Conservation (phyloP, 2,113 vertebrate species). For the Larimichthys crocea region DNA sequence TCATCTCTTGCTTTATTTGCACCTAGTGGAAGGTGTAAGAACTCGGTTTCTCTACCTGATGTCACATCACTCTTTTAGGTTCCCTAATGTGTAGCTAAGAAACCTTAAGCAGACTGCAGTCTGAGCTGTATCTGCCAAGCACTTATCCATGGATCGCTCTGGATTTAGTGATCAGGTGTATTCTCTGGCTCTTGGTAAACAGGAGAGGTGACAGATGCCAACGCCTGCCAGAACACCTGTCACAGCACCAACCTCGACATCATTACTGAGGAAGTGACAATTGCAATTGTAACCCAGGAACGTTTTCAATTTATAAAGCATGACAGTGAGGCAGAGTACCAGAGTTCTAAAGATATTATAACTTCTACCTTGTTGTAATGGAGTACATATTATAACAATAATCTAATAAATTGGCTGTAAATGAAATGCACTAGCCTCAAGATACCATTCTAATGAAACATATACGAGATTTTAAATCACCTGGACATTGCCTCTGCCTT, state of each 20-base stretch:
- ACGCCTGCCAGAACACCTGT: conserved; percentile 30
- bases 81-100: neutral
- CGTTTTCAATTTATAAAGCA: conserved; percentile 9
- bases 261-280: conserved; percentile 30
- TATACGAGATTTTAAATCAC: neutral
- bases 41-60: conserved; percentile 18
- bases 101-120: neutral
- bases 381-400: neutral
- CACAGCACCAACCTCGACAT: conserved; percentile 6
- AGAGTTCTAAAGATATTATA: neutral
- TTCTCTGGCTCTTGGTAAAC: conserved; percentile 41
- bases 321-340: neutral
- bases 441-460: conserved; percentile 19
- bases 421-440: conserved; percentile 7
- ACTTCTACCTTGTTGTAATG: neutral
- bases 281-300: neutral
- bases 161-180: conserved; percentile 34
- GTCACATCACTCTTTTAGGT: conserved; percentile 4
- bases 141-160: conserved; percentile 5
- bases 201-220: conserved; percentile 36
- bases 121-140: conserved; percentile 18
- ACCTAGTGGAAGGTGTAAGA: conserved; percentile 40
- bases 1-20: conserved; percentile 39
- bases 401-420: neutral
- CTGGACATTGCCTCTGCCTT: conserved; percentile 22